Evolutionary conservation across 2,113 vertebrate species (phyloP).

Genomic region (Megatriorchis doriae): DNA sequence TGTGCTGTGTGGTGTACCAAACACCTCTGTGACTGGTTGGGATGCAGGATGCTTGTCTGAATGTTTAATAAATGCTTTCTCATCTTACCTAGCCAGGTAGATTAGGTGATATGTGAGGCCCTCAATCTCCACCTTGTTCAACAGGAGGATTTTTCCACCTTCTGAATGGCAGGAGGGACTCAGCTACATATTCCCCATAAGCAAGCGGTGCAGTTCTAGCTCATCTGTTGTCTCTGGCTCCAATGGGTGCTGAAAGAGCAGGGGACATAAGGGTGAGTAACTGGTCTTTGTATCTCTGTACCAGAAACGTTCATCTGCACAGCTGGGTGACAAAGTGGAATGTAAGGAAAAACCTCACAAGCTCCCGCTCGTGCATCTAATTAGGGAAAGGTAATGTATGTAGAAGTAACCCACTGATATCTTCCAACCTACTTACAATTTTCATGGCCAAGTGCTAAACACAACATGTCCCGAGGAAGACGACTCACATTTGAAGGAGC

Average conservation of each 20-base stretch:
- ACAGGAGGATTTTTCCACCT: not conserved
- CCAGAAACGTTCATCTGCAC: not conserved
- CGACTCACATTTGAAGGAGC: fast-evolving
- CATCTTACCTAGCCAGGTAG: not conserved
- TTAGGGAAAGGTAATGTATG: not conserved
- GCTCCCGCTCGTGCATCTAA: fast-evolving
- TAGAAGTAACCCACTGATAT: not conserved
- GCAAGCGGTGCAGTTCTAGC: not conserved
- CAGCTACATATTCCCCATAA: not conserved
- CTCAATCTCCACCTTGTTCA: not conserved
- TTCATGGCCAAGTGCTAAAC: not conserved
- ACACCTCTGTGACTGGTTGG: fast-evolving
- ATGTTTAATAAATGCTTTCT: not conserved
- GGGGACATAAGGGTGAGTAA: not conserved
- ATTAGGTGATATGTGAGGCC: not conserved
- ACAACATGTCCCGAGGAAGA: fast-evolving
- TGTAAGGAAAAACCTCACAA: not conserved
- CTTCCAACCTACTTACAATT: not conserved
- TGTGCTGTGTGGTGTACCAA: not conserved
- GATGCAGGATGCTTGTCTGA: not conserved
- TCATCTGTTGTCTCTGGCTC: not conserved
- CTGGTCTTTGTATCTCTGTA: not conserved
- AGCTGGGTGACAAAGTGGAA: not conserved
- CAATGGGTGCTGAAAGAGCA: not conserved
- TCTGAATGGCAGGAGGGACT: not conserved